Base-by-base conservation (phyloP, 2,113 vertebrate genomes). In the Eublepharis macularius region DNA sequence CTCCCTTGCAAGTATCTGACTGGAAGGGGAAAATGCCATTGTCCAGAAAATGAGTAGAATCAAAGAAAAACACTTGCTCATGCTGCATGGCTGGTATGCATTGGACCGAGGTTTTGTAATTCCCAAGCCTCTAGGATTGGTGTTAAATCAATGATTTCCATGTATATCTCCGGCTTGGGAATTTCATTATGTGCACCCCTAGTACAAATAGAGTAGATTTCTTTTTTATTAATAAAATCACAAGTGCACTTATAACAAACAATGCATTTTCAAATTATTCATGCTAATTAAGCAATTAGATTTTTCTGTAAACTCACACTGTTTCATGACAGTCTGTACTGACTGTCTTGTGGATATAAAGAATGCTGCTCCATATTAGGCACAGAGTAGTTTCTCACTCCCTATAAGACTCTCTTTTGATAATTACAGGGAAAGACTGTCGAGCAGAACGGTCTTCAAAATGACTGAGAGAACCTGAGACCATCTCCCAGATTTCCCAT, bases 401-500 rank as follows among this genome's bases (percentile, higher is more conserved):
- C 78, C 70, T 66, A 29, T 78, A 81, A 26, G 81, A 78, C n/a
- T 82, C 60, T 80, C 83, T 54, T 93, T 81, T 83, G 19, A 76
- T 92, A 91, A 87, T 86, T 14, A 45, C 8, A 60, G 69, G 29
- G 76, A 76, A 7, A 68, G 81, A 89, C 83, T 7, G 11, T 78
- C 84, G 88, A 80, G 45, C 14, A 82, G 36, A 43, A 73, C 84
- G 91, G 47, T 91, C 89, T 81, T n/a, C 82, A 85, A 84, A 92
- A 92, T 60, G 87, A 88, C 86, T 87, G 92, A 92, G 92, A 92
- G 76, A 78, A 88, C 85, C 49, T 68, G 85, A 90, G 85, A 92
- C 12, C 26, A 82, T 89, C 84, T 89, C 77, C 66, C 83, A 91
- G 86, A 91, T 94, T 94, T 95, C 88, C 91, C 90, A 49, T 87